Conservation (phyloP, 2,888 invertebrate genomes). For the Ectemnius continuus region DNA sequence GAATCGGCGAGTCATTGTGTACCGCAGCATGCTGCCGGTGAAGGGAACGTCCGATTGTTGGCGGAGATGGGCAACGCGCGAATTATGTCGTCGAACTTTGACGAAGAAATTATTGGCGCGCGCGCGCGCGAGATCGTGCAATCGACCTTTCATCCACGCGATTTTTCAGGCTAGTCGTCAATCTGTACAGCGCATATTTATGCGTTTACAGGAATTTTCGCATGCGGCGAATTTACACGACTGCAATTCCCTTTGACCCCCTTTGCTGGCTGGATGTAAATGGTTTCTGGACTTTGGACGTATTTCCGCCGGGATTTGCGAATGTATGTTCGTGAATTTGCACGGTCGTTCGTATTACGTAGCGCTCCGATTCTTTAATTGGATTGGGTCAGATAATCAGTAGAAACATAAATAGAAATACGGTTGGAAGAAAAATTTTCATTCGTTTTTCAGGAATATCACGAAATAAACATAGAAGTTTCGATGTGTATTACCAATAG, state of each 20-base stretch:
- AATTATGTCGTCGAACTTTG: constrained; percentile 55
- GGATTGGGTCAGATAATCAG: too few relatives aligned
- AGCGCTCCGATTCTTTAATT: too few relatives aligned
- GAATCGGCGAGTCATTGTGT: constrained; percentile 17
- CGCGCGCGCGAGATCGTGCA: background rate
- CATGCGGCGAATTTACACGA: background rate
- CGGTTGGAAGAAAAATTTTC: too few relatives aligned
- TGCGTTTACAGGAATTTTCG: background rate
- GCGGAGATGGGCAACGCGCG: constrained; percentile 26
- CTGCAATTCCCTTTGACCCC: background rate
- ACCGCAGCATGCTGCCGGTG: constrained; percentile 39
- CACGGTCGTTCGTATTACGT: too few relatives aligned
- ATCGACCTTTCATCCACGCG: background rate
- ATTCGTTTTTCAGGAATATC: too few relatives aligned
- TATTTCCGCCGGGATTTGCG: too few relatives aligned
- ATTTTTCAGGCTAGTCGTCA: constrained; percentile 27
- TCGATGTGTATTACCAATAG: too few relatives aligned
- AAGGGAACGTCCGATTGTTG: constrained; percentile 45
- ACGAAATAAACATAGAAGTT: too few relatives aligned
- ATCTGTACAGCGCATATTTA: constrained; percentile 29
- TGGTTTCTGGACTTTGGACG: background rate
- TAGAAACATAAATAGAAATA: too few relatives aligned
- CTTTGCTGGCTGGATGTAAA: background rate
- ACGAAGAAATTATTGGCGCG: constrained; percentile 49
- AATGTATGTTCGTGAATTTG: too few relatives aligned